These are phyloP conservation scores for Lepisosteus oculatus DNA, from an alignment of 2,113 vertebrate species.

Conservation along the genomic window DNA sequence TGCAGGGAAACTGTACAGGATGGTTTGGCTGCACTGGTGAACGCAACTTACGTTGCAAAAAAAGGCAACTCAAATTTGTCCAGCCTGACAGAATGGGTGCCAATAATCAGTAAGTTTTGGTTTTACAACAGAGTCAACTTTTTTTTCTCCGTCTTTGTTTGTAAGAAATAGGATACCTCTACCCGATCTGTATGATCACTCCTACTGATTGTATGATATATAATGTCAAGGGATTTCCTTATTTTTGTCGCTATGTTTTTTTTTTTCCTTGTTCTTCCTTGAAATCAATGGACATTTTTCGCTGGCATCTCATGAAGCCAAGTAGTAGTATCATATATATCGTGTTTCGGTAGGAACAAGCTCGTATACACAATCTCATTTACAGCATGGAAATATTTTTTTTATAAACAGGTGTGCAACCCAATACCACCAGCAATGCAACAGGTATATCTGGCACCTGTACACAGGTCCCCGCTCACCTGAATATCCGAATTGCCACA, in stretches of 20 bases:
- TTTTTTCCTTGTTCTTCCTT: no score
- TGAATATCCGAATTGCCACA: constrained; percentile 70
- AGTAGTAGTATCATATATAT: no score
- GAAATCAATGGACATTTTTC: no score
- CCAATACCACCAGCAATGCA: constrained; percentile 44
- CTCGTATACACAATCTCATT: not conserved
- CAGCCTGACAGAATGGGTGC: constrained; percentile 69
- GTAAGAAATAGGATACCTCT: no score
- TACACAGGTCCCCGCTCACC: constrained; percentile 68
- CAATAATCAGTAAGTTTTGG: constrained; percentile 73
- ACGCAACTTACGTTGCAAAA: constrained; percentile 68
- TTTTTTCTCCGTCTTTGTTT: no score
- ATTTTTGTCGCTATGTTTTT: no score
- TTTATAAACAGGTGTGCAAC: constrained; percentile 36
- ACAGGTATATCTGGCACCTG: constrained; percentile 55
- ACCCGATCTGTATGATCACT: not conserved
- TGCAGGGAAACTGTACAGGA: constrained; percentile 65
- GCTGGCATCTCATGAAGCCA: no score
- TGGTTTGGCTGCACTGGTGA: constrained; percentile 61
- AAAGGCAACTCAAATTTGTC: constrained; percentile 67
- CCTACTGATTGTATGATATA: not conserved
- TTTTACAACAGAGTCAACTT: not conserved
- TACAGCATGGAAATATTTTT: no score
- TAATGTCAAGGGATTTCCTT: not conserved
- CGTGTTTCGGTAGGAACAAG: no score